Evolutionary conservation across 2,797 vertebrate species (phyloP).

Genomic region (Halcyon smyrnensis): DNA sequence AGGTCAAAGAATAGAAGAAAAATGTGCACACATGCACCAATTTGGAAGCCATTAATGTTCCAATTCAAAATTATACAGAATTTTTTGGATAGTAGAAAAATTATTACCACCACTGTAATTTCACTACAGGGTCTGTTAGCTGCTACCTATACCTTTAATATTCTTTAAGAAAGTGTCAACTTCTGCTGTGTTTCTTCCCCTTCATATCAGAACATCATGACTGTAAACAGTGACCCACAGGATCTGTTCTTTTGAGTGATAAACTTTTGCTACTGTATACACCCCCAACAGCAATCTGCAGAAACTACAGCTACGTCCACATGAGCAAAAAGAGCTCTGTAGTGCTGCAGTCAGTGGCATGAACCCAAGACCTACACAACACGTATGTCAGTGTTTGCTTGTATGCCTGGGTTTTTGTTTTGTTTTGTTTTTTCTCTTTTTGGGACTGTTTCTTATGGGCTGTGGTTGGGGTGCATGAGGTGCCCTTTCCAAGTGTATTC

Average conservation of each 20-base stretch:
- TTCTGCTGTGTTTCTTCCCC: not conserved
- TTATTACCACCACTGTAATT: not conserved
- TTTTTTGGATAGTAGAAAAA: not conserved
- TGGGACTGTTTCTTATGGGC: not conserved
- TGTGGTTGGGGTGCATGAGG: not conserved
- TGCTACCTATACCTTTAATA: not conserved
- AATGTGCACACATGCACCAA: rapidly evolving
- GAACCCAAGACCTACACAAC: not conserved
- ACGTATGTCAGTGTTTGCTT: rapidly evolving
- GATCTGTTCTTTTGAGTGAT: not conserved
- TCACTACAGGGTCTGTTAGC: not conserved
- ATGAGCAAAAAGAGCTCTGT: not conserved
- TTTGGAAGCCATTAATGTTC: not conserved
- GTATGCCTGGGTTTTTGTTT: not conserved
- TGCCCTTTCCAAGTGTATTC: not conserved
- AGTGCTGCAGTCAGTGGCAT: too few species aligned
- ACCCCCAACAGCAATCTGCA: not conserved
- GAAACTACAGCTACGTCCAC: rapidly evolving
- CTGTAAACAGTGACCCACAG: not conserved
- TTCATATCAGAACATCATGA: not conserved
- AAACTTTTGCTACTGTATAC: rapidly evolving
- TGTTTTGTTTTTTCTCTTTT: not conserved
- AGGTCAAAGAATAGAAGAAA: not conserved
- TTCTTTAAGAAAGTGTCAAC: not conserved
- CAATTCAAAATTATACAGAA: not conserved